A percentile compares a stretch with the other conserved stretches of the same genome.
Conservation (phyloP, 2,888 invertebrate species). For the Malthinus flaveolus region DNA sequence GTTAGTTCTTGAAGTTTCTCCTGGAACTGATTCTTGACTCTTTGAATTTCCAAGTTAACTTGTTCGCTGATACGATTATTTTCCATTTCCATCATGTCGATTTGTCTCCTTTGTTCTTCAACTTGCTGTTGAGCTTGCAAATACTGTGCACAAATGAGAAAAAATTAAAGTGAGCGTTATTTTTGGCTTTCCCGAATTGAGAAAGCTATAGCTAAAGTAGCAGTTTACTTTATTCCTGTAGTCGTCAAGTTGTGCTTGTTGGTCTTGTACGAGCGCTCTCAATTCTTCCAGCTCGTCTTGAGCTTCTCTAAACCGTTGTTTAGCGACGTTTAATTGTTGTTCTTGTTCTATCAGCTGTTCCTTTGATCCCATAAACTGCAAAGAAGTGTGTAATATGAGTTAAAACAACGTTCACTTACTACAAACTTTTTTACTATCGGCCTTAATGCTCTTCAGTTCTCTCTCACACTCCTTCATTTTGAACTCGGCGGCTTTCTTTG, state of each 20-base stretch:
- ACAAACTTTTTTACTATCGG: slow-evolving; percentile 40
- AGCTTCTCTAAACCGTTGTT: slow-evolving; percentile 59
- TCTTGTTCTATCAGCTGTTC: slow-evolving; percentile 68
- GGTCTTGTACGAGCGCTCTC: slow-evolving; percentile 64
- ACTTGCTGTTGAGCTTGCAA: slow-evolving; percentile 70
- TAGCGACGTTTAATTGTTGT: slow-evolving; percentile 58
- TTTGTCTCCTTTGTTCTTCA: slow-evolving; percentile 70
- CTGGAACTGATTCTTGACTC: slow-evolving; percentile 72
- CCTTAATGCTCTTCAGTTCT: slow-evolving; percentile 50
- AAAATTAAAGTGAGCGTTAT: too few species aligned
- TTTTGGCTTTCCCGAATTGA: too few species aligned
- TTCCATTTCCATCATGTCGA: slow-evolving; percentile 73
- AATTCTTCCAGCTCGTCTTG: slow-evolving; percentile 65
- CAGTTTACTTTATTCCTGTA: slow-evolving; percentile 65
- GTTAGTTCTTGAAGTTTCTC: slow-evolving; percentile 71
- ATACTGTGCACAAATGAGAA: slow-evolving; percentile 49
- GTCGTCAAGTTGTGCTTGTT: slow-evolving; percentile 68
- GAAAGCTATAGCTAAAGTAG: background rate
- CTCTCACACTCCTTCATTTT: slow-evolving; percentile 63
- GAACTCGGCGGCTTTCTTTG: slow-evolving; percentile 62
- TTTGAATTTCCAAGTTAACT: slow-evolving; percentile 70
- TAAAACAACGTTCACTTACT: background rate
- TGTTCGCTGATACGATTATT: slow-evolving; percentile 72
- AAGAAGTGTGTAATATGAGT: slow-evolving; percentile 10
- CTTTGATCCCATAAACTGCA: slow-evolving; percentile 56